Base-by-base conservation (phyloP, 2,888 invertebrate species). In the Heliconius charithonia region DNA sequence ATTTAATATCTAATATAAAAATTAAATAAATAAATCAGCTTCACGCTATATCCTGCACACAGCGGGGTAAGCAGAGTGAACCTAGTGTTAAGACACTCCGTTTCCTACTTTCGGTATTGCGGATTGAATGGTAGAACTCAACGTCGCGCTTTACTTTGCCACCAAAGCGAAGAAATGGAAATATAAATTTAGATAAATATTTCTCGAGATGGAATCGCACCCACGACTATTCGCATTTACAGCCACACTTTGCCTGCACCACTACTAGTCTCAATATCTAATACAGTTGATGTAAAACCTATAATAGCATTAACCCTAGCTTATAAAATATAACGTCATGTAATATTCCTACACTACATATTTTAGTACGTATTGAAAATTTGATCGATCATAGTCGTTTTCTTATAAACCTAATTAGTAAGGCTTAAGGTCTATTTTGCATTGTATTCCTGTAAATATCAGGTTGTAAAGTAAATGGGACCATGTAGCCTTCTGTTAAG, bases 371-470 rank as follows among this genome's bases (percentile, higher is more conserved):
- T 84, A 80, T 81, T 71, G 32, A 78, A 80, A 83, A 84, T 83
- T 81, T 88, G 87, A 91, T 91, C 88, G 88, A 88, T 89, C 86
- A 86, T 89, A 90, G 89, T 90, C 88, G 87, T 89, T 90, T 88
- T 86, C 90, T 89, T 89, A 87, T 88, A 86, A 86, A 87, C 88
- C 87, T 90, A 92, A 92, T 91, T 89, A 88, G 89, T 83, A 85
- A 82, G 83, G 87, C 87, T 83, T 84, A 91, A 90, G 89, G 89
- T 87, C 85, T 86, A 83, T 89, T 91, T 91, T 89, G 85, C 86
- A 81, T 84, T 85, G 86, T 81, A 71, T 81, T 72, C 79, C 27
- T 71, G 29, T 65, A 59, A 41, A 76, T 76, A 27, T 62, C 62
- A 62, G 37, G 77, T 82, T 83, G 83, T 81, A 65, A 82, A 83